These are phyloP conservation scores for Arrhamphus sclerolepis DNA, from an alignment of 2,797 vertebrate species.

Conservation along the genomic window DNA sequence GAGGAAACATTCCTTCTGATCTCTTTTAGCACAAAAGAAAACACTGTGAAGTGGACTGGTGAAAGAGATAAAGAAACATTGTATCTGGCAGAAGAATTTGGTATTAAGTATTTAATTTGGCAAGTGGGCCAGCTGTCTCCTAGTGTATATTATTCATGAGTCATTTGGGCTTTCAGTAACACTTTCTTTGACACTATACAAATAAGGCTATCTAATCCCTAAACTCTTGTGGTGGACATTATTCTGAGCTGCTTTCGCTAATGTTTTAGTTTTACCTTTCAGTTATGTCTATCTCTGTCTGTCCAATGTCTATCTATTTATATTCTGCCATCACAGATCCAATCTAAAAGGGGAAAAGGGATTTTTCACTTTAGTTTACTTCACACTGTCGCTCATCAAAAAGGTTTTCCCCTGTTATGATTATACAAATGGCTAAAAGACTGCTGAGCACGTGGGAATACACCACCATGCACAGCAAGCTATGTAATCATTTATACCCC, in stretches of 20 bases:
- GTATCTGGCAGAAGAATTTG: slow-evolving; percentile 1
- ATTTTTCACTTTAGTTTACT: not conserved
- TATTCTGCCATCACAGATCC: not conserved
- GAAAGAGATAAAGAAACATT: slow-evolving; percentile 7
- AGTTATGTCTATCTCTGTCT: no score
- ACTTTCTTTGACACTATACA: not conserved
- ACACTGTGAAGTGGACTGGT: slow-evolving; percentile 4
- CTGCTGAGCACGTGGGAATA: not conserved
- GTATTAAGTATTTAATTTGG: not conserved
- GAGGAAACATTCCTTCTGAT: slow-evolving; percentile 16
- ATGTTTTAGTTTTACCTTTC: no score
- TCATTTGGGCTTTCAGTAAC: not conserved
- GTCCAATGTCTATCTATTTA: not conserved
- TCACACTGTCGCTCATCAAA: slow-evolving; percentile 12
- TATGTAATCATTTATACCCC: no score
- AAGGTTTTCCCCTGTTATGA: not conserved
- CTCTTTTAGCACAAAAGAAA: slow-evolving; percentile 11
- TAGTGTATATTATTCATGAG: not conserved
- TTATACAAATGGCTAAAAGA: no score
- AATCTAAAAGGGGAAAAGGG: not conserved
- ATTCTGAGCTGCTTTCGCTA: not conserved
- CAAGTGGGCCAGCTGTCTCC: not conserved
- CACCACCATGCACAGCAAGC: not conserved
- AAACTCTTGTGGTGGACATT: not conserved
- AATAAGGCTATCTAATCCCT: not conserved